phyloP scores from a whole-genome alignment of 2,888 invertebrate genomes.

The Drosophila koepferae region DNA sequence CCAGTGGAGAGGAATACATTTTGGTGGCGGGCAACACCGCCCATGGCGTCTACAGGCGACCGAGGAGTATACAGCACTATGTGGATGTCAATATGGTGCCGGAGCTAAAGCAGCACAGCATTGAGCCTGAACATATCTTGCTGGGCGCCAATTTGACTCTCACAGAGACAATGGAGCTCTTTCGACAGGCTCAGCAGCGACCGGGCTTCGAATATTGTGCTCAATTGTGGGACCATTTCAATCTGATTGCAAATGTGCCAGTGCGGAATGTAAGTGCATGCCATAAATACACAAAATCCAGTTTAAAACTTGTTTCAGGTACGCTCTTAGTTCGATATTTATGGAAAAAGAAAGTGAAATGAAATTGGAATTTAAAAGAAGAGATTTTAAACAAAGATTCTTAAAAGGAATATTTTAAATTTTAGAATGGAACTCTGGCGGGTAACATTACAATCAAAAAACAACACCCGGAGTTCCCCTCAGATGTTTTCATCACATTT shows the following conservation, averaged over 20 bases:
- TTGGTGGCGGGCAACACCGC: constrained; percentile 93
- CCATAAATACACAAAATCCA: constrained; percentile 34
- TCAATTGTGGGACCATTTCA: constrained; percentile 86
- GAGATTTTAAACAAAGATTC: background rate
- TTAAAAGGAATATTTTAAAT: background rate
- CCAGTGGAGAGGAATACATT: constrained; percentile 86
- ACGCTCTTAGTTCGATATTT: background rate
- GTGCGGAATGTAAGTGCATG: constrained; percentile 88
- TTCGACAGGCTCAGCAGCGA: constrained; percentile 77
- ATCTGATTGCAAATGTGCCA: constrained; percentile 88
- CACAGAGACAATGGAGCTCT: constrained; percentile 86
- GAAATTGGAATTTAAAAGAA: background rate
- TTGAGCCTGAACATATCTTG: constrained; percentile 73
- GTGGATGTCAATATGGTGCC: constrained; percentile 88
- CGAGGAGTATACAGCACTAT: constrained; percentile 84
- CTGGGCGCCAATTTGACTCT: constrained; percentile 86
- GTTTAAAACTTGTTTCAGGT: constrained; percentile 39
- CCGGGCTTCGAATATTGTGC: constrained; percentile 87
- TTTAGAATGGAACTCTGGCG: constrained; percentile 88
- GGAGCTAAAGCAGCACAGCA: constrained; percentile 86
- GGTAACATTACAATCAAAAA: constrained; percentile 91
- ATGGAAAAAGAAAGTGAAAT: background rate
- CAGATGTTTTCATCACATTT: constrained; percentile 88
- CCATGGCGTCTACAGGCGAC: constrained; percentile 87
- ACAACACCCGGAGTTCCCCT: constrained; percentile 88